phyloP scores from a whole-genome alignment of 2,888 invertebrate genomes.

The Halictus quadricinctus region DNA sequence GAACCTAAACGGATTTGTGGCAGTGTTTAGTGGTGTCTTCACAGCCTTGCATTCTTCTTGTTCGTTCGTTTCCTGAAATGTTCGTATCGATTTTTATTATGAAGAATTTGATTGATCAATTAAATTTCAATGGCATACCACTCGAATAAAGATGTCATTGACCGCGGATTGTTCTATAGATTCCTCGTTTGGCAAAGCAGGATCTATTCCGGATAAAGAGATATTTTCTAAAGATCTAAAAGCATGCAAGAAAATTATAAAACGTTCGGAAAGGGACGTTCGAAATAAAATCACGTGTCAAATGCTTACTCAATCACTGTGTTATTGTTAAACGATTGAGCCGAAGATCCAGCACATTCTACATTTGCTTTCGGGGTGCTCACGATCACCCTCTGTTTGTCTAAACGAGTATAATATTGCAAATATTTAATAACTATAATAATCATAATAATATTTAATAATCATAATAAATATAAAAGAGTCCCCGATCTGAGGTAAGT shows the following conservation, averaged over 20 bases:
- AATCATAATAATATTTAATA: too few species aligned
- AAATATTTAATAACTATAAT: not conserved
- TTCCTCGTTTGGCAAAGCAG: too few species aligned
- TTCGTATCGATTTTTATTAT: not conserved
- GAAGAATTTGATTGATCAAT: not conserved
- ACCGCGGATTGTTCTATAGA: not conserved
- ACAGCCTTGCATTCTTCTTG: not conserved
- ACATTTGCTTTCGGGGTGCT: conserved; percentile 10
- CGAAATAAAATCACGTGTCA: not conserved
- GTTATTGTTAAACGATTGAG: not conserved
- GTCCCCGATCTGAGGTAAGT: conserved; percentile 1
- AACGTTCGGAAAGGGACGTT: not conserved
- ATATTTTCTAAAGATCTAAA: conserved; percentile 14
- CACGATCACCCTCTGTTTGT: not conserved
- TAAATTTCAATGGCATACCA: conserved; percentile 18
- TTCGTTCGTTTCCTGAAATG: conserved; percentile 2
- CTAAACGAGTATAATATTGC: conserved; percentile 1
- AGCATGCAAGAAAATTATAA: not conserved
- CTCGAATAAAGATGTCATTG: not conserved
- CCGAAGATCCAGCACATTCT: not conserved
- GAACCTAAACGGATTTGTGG: not conserved
- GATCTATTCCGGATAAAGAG: conserved; percentile 6
- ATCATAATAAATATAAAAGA: not conserved
- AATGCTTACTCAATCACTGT: conserved; percentile 19
- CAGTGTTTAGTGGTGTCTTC: not conserved